phyloP scores from a whole-genome alignment of 2,888 invertebrate species.

The Cryptocephalus primarius region DNA sequence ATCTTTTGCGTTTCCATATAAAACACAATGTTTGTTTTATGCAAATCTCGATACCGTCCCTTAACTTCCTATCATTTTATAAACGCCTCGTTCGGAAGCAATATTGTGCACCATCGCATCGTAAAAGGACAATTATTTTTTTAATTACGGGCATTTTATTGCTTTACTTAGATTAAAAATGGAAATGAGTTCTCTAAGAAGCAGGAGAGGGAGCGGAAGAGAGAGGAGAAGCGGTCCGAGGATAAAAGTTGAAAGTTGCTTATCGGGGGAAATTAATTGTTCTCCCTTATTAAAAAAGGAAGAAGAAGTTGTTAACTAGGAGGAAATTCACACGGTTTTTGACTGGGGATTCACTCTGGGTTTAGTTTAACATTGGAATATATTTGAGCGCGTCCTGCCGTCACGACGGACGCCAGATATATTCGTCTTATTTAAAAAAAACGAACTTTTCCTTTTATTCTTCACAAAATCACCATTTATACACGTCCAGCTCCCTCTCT shows the following conservation, averaged over 20 bases:
- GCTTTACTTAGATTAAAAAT: conserved; percentile 3
- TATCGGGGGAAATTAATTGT: too few relatives aligned
- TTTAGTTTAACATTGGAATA: too few relatives aligned
- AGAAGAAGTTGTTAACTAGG: too few relatives aligned
- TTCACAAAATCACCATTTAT: conserved; percentile 7
- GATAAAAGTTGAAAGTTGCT: too few relatives aligned
- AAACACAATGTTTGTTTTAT: conserved; percentile 20
- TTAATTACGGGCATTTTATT: conserved; percentile 5
- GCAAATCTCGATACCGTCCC: conserved; percentile 14
- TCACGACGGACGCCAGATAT: not conserved
- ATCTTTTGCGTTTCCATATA: conserved; percentile 4
- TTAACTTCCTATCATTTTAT: conserved; percentile 5
- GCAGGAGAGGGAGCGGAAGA: not conserved
- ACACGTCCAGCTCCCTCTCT: conserved; percentile 9
- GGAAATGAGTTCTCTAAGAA: not conserved
- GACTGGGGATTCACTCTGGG: too few relatives aligned
- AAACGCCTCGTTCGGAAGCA: conserved; percentile 2
- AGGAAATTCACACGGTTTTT: too few relatives aligned
- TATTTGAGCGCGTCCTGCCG: too few relatives aligned
- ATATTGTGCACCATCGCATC: conserved; percentile 1
- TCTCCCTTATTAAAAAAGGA: too few relatives aligned
- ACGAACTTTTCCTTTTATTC: conserved; percentile 4
- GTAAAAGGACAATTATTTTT: conserved; percentile 6
- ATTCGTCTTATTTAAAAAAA: conserved; percentile 6
- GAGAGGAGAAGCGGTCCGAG: too few relatives aligned